Conservation (phyloP, 2,888 invertebrate genomes). For the Nephrotoma appendiculata region DNA sequence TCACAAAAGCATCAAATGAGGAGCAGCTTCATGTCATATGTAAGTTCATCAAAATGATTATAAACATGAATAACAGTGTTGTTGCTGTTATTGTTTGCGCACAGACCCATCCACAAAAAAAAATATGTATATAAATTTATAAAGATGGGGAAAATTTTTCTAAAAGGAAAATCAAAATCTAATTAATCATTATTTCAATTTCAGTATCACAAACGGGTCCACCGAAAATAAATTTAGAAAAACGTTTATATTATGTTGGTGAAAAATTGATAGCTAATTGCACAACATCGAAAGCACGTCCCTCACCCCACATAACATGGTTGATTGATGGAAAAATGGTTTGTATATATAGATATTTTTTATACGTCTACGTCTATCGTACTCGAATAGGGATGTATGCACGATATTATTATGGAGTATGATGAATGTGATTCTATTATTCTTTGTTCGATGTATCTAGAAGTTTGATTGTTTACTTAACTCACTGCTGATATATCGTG, state of each 20-base stretch:
- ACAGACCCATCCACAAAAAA: background rate
- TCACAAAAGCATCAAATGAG: slow-evolving; percentile 62
- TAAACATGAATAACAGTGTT: background rate
- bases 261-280: slow-evolving; percentile 54
- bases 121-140: background rate
- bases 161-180: background rate
- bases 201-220: slow-evolving; percentile 45
- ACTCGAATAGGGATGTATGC: background rate
- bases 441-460: background rate
- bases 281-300: slow-evolving; percentile 50
- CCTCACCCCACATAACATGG: slow-evolving; percentile 57
- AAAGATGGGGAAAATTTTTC: background rate
- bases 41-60: slow-evolving; percentile 35
- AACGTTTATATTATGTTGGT: slow-evolving; percentile 44
- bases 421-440: background rate
- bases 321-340: slow-evolving; percentile 57
- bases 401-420: background rate
- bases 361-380: background rate
- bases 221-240: slow-evolving; percentile 49
- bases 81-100: background rate
- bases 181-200: slow-evolving; percentile 9
- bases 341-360: slow-evolving; percentile 11
- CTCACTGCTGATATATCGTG: background rate
- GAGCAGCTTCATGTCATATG: slow-evolving; percentile 68
- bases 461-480: background rate